Percentiles rank a stretch among this genome's conserved stretches.
Evolutionary conservation across 2,113 vertebrate genomes (phyloP).

Genomic region (Albula goreensis): DNA sequence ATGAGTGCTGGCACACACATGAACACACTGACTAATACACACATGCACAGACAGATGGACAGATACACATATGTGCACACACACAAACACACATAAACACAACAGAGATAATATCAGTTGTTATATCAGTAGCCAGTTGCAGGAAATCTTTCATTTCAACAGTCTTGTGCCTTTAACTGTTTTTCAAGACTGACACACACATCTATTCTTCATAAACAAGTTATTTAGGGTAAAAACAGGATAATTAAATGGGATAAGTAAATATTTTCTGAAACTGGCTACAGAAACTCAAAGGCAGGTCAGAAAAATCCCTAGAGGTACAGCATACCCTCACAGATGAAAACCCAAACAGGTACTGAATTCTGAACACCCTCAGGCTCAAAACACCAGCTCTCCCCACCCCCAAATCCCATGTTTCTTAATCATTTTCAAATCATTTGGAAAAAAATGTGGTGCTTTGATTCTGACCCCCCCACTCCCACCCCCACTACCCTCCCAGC

Average conservation of each 20-base stretch:
- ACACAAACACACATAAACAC: conserved; percentile 24
- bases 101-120: conserved; percentile 43
- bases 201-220: not conserved
- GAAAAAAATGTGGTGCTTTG: conserved; percentile 33
- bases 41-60: not conserved
- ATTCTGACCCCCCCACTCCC: conserved; percentile 53
- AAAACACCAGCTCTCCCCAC: not conserved
- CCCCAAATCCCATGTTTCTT: conserved; percentile 29
- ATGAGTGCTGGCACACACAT: conserved; percentile 1
- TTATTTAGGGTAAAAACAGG: not conserved
- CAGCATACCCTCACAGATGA: not conserved
- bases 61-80: conserved; percentile 16
- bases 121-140: conserved; percentile 31
- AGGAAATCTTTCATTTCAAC: not conserved
- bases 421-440: conserved; percentile 33
- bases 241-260: not conserved
- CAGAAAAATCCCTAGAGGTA: not conserved
- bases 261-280: not conserved
- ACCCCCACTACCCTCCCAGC: conserved; percentile 59
- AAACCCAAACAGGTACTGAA: conserved; percentile 65
- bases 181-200: not conserved
- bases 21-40: not conserved
- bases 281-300: not conserved
- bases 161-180: not conserved
- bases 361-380: conserved; percentile 31